phyloP scores from a whole-genome alignment of 2,888 invertebrate genomes.

The Meteorus cinctellus region DNA sequence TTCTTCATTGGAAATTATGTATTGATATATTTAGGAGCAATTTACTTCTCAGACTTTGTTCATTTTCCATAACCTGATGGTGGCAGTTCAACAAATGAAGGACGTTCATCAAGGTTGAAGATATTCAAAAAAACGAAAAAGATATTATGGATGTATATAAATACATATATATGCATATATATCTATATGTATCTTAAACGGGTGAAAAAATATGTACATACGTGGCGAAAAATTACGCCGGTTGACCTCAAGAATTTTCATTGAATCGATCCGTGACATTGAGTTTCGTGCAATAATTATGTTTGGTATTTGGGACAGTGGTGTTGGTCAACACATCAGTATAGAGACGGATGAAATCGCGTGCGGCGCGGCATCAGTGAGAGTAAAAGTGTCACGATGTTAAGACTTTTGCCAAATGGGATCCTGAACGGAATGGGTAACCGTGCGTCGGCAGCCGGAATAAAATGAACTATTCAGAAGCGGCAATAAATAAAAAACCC shows the following conservation, averaged over 20 bases:
- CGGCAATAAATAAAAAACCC: too few relatives aligned
- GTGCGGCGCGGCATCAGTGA: constrained; percentile 1
- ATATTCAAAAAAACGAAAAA: constrained; percentile 1
- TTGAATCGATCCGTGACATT: constrained; percentile 18
- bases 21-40: neutral
- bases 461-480: neutral
- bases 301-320: constrained; percentile 20
- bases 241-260: constrained; percentile 30
- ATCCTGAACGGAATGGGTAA: constrained; percentile 17
- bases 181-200: too few relatives aligned
- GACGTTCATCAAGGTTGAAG: constrained; percentile 4
- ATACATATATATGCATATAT: neutral
- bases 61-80: neutral
- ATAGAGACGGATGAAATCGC: neutral
- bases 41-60: neutral
- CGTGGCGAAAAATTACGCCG: constrained; percentile 10
- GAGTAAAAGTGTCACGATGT: constrained; percentile 32
- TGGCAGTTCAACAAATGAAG: neutral
- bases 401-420: constrained; percentile 2
- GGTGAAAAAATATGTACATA: neutral
- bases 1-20: too few relatives aligned
- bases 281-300: constrained; percentile 19
- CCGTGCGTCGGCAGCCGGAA: neutral
- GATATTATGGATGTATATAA: neutral
- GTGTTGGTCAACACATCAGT: constrained; percentile 1